Evolutionary conservation across 1,140 invertebrate genomes (phyloP), one percentile per base, ranked within the genome.

Genomic region (Drosophila eugracilis): DNA sequence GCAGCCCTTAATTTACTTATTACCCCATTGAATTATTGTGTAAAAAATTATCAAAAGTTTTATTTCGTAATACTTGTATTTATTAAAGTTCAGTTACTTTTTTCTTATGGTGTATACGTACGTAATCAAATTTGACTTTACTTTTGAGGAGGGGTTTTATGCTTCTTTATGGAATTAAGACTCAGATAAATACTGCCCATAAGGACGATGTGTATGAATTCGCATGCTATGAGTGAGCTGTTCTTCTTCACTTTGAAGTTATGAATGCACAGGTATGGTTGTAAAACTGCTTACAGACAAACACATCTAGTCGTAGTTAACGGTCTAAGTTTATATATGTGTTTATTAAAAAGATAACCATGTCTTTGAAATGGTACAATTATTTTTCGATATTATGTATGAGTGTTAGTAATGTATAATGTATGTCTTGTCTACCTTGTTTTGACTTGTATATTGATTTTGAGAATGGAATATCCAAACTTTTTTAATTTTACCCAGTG

Each of bases 71-170:
- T 84, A 84, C 75, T 69, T 86, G 65, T 80, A 73, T 86, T 78
- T 80, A 75, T 75, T 74, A 75, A 86, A 86, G 74, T 86, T 77
- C 63, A 85, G 76, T 85, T 85, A 66, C 36, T 67, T 69, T 76
- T 60, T 75, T 78, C 73, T 88, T 86, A 62, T 69, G 53, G 65
- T 62, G 32, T 69, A 78, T 84, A 76, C 84, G 60, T 73, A 80
- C 59, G 79, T 70, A 81, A 83, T 70, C 75, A 81, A 65, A 74
- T 74, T 66, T 42, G 41, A 39, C 48, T 45, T 47, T 17, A 22
- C 42, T 57, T n/a, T 24, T 22, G 26, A 34, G 60, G n/a, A 66
- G 28, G 19, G 34, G 26, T 57, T 53, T 9, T 42, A 37, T 50
- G 42, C 48, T 53, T 54, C 30, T 32, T 73, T 53, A 60, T 48